Evolutionary conservation across 2,113 vertebrate genomes (phyloP), one percentile per base, ranked within the genome.

Genomic region (Pedetes capensis): DNA sequence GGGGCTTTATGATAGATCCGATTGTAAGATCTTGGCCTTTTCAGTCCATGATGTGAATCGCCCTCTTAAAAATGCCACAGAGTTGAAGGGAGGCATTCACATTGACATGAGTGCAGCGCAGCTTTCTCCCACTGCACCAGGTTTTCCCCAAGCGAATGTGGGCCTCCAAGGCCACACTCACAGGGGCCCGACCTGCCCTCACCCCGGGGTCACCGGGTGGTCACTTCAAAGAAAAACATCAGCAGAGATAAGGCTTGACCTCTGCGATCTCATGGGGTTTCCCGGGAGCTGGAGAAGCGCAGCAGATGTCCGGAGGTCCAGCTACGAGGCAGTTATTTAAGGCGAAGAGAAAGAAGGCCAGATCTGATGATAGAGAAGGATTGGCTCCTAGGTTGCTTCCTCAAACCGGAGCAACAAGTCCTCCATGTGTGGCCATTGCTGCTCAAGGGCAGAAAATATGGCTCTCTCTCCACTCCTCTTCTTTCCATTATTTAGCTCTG

Each of bases 81-180:
- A 78, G 69, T 20, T 0, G 0, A 13, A 34, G 0, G 0, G 1
- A 22, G 69, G 47, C 37, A 34, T n/a, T n/a, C 1, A 7, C 5
- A 49, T 16, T 82, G 42, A 9, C 2, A 1, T 71, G 29, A 20
- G 16, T 29, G 39, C 23, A 13, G 13, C 51, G 39, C 61, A 18
- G 6, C 3, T 16, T 34, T 42, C n/a, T n/a, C n/a, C n/a, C n/a
- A 71, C 57, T 4, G 44, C 0, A 11, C 23, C 79, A 34, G 83
- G 55, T n/a, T 25, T 53, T 59, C 59, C 11, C 16, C 7, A 1
- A 20, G 57, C 78, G 23, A 51, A 23, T 1, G 0, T 18, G 69
- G 25, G 44, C 6, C 18, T 57, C 55, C 8, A 1, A 10, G 59
- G 75, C 49, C 47, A 1, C 18, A 1, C 4, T 1, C 13, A 8